A percentile compares a stretch with the other conserved stretches of the same genome.
phyloP scores from a whole-genome alignment of 2,113 vertebrate genomes.

The Rhombomys opimus region DNA sequence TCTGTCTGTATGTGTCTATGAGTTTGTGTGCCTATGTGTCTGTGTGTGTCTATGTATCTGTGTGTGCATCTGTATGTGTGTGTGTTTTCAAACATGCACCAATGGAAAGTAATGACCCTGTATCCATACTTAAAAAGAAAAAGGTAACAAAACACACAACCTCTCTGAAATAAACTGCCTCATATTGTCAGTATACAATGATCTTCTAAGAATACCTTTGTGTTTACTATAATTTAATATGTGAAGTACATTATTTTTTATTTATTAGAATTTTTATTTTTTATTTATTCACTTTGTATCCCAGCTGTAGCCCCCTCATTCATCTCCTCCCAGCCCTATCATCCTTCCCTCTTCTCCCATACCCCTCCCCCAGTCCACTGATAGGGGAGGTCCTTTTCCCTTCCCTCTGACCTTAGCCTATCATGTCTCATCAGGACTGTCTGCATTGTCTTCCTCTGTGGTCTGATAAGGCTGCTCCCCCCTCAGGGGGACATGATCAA shows the following conservation, averaged over 20 bases:
- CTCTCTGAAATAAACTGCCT: neutral
- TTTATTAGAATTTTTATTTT: no score
- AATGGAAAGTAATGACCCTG: neutral
- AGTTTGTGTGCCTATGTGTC: neutral
- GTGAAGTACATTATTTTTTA: neutral
- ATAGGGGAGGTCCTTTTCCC: no score
- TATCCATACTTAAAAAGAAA: neutral
- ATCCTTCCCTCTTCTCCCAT: no score
- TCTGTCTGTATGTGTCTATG: neutral
- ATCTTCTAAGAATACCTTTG: neutral
- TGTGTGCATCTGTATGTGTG: neutral
- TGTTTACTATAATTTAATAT: neutral
- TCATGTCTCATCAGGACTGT: no score
- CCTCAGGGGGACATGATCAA: no score
- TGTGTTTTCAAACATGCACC: neutral
- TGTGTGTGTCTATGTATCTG: neutral
- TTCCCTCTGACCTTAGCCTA: no score
- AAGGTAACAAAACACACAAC: neutral
- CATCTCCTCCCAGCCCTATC: no score
- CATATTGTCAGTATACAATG: neutral
- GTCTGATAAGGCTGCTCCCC: no score
- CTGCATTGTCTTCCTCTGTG: no score
- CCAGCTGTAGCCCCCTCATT: no score
- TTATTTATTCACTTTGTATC: no score
- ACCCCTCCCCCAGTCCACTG: no score